Evolutionary conservation across 2,888 invertebrate species (phyloP).

Genomic region (Hololepta plana): DNA sequence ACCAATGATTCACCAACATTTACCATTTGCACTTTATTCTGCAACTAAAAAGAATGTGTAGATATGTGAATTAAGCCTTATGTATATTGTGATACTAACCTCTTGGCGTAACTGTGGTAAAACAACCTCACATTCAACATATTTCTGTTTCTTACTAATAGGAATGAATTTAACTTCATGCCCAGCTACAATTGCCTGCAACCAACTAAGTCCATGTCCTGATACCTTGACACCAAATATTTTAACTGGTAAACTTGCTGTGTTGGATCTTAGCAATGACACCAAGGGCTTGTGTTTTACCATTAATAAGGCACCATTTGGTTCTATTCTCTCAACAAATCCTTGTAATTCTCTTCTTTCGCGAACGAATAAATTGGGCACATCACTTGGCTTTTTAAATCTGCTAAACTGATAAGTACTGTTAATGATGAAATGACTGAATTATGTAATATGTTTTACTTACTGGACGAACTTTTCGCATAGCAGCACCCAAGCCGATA

Average conservation of each 20-base stretch:
- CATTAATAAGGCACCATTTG: constrained; percentile 23
- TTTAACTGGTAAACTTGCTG: constrained; percentile 29
- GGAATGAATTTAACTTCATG: constrained; percentile 26
- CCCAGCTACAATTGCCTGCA: constrained; percentile 25
- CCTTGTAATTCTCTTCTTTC: constrained; percentile 23
- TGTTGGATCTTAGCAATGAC: constrained; percentile 15
- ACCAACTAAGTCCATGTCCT: constrained; percentile 29
- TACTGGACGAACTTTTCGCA: constrained; percentile 35
- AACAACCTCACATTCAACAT: constrained; percentile 27
- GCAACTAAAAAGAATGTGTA: constrained; percentile 8
- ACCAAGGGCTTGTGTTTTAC: constrained; percentile 26
- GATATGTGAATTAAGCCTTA: constrained; percentile 2
- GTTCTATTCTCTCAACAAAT: constrained; percentile 24
- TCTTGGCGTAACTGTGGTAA: constrained; percentile 7
- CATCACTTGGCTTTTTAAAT: constrained; percentile 24
- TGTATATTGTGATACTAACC: constrained; percentile 4
- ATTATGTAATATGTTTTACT: constrained; percentile 14
- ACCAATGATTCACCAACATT: constrained; percentile 34
- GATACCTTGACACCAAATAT: constrained; percentile 31
- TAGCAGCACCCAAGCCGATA: constrained; percentile 28
- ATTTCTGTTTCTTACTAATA: constrained; percentile 24
- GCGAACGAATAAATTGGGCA: constrained; percentile 24
- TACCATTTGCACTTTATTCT: constrained; percentile 23
- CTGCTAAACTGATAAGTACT: constrained; percentile 21
- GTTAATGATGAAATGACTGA: constrained; percentile 4